These are phyloP conservation scores for Drosophila anomelani DNA, from an alignment of 2,888 invertebrate species.

Conservation along the genomic window DNA sequence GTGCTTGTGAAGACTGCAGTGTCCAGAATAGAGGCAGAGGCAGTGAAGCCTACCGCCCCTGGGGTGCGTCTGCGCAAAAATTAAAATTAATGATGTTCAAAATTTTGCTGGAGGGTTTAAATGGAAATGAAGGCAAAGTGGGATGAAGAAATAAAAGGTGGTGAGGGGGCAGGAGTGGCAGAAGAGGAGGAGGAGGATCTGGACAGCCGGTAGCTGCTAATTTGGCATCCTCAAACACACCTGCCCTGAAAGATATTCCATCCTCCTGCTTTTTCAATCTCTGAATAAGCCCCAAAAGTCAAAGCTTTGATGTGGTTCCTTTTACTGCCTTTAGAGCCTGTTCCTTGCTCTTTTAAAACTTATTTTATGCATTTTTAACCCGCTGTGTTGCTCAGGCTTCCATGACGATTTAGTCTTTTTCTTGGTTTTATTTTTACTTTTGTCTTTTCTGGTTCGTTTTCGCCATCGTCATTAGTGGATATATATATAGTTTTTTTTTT, in stretches of 20 bases:
- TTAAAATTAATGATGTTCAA: conserved; percentile 78
- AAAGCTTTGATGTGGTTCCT: conserved; percentile 51
- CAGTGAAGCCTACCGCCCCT: conserved; percentile 60
- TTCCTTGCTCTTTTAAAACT: conserved; percentile 15
- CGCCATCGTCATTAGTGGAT: conserved; percentile 64
- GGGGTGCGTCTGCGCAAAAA: conserved; percentile 74
- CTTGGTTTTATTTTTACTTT: conserved; percentile 26
- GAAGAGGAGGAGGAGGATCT: conserved; percentile 3
- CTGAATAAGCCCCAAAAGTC: conserved; percentile 37
- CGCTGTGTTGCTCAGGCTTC: conserved; percentile 27
- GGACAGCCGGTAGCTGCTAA: conserved; percentile 67
- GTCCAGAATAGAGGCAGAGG: conserved; percentile 58
- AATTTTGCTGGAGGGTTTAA: conserved; percentile 55
- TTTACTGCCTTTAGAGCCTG: conserved; percentile 36
- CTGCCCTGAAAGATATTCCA: conserved; percentile 42
- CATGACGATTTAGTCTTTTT: conserved; percentile 33
- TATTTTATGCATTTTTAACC: conserved; percentile 38
- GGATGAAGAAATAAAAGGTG: conserved; percentile 22
- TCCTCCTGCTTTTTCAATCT: conserved; percentile 34
- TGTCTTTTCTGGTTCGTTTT: conserved; percentile 28
- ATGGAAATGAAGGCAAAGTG: conserved; percentile 43
- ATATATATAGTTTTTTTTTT: conserved; percentile 42
- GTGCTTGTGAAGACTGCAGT: conserved; percentile 35
- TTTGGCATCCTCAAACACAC: conserved; percentile 53
- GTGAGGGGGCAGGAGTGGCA: conserved; percentile 9